Evolutionary conservation across 2,113 vertebrate genomes (phyloP), one percentile per base, ranked within the genome.

Genomic region (Callithrix jacchus): DNA sequence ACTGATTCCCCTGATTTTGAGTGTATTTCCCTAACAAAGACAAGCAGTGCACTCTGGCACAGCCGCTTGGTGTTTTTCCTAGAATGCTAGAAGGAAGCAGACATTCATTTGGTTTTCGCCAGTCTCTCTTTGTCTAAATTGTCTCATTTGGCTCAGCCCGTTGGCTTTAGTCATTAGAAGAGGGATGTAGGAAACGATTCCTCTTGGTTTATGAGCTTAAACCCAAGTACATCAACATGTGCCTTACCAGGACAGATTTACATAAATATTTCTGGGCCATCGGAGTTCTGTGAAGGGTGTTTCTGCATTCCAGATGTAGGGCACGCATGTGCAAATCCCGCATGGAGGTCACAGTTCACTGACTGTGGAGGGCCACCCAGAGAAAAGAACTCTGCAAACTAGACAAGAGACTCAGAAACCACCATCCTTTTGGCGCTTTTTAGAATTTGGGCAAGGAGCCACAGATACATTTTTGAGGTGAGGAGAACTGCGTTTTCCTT

Each of bases 71-170:
- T 92, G 35, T 52, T 94, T 92, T 95, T 90, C 94, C 92, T 96
- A 93, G 86, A 77, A 79, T 56, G 84, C 76, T 89, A 81, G 92
- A 90, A 96, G 81, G 49, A 68, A 91, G 84, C 93, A 89, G 89
- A 66, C 70, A 92, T 74, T 93, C 37, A 71, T 76, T 94, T 93
- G 74, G 32, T 61, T 85, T 87, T 94, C 73, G 77, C 89, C 84
- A 96, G 85, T 83, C 68, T 96, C 81, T 96, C 89, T 97, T 64
- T 82, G 47, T 97, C 89, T 98, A 90, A 97, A 96, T 76, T 54
- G 87, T 96, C 90, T 79, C 64, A 95, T 97, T 95, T 96, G 96
- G 95, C 92, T 58, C 52, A 73, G 79, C 66, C 82, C 35, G 27
- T 89, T 97, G 95, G 95, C 96, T 94, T 89, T 81, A 45, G 54